A percentile compares a stretch with the other conserved stretches of the same genome.
Evolutionary conservation across 2,888 invertebrate genomes (phyloP).

Genomic region (Dicyrtomina minuta): DNA sequence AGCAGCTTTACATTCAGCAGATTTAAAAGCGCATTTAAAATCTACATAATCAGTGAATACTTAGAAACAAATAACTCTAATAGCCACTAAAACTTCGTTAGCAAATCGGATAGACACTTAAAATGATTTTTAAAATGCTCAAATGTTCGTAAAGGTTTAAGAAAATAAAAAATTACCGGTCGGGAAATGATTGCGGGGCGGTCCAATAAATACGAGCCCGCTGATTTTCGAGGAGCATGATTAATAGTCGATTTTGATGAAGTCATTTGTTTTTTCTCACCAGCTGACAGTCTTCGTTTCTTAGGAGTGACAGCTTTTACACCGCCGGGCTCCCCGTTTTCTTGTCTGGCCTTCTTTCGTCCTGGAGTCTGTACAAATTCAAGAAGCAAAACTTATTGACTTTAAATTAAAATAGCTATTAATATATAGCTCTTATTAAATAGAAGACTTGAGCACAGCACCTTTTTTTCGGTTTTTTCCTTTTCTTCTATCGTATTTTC

Average conservation of each 20-base stretch:
- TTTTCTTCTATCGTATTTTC: slow-evolving; percentile 21
- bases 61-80: too few species aligned
- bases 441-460: too few species aligned
- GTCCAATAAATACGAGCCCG: slow-evolving; percentile 64
- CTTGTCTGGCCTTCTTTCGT: slow-evolving; percentile 32
- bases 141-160: too few species aligned
- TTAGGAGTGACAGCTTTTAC: slow-evolving; percentile 28
- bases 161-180: slow-evolving; percentile 60
- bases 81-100: too few species aligned
- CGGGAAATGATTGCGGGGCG: slow-evolving; percentile 68
- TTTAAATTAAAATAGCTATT: too few species aligned
- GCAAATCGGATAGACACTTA: too few species aligned
- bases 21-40: too few species aligned
- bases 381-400: too few species aligned
- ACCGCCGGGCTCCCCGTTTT: slow-evolving; percentile 36
- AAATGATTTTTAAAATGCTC: too few species aligned
- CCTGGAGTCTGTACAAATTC: slow-evolving; percentile 18
- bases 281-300: slow-evolving; percentile 31
- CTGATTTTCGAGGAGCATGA: slow-evolving; percentile 60
- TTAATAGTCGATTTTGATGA: slow-evolving; percentile 39
- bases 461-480: background rate
- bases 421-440: too few species aligned
- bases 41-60: too few species aligned
- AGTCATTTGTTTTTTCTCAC: slow-evolving; percentile 14
- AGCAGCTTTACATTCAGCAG: too few species aligned